phyloP scores from a whole-genome alignment of 1,140 invertebrate species.

The Phymorhynchus buccinoides region DNA sequence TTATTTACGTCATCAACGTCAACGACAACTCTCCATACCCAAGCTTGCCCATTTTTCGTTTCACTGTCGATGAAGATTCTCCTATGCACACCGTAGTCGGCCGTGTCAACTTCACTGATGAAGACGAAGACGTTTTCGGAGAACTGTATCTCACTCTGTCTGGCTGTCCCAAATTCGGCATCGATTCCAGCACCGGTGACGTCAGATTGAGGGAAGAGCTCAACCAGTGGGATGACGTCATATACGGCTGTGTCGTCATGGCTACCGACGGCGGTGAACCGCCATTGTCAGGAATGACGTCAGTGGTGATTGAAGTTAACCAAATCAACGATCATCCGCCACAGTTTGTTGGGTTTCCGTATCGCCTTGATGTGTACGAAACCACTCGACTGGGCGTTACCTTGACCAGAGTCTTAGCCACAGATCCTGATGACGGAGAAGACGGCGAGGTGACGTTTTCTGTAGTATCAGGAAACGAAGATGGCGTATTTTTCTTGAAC shows the following conservation, averaged over 20 bases:
- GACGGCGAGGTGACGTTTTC: background rate
- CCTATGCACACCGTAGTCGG: background rate
- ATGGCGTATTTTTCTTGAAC: background rate
- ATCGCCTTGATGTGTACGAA: background rate
- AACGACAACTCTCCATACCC: slow-evolving; percentile 14
- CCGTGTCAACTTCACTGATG: background rate
- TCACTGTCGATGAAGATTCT: background rate
- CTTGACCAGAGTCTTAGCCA: background rate
- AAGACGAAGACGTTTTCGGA: background rate
- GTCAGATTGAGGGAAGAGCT: background rate
- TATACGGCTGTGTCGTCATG: background rate
- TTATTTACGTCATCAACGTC: background rate
- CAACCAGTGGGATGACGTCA: background rate
- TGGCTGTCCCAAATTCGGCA: background rate
- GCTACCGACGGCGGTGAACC: background rate
- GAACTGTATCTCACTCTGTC: background rate
- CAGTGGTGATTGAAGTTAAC: background rate
- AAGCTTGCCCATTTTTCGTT: background rate
- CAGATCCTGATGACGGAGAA: background rate
- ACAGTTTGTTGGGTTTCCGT: background rate
- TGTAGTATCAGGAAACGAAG: background rate
- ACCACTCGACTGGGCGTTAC: background rate
- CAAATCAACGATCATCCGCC: slow-evolving; percentile 16
- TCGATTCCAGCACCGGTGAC: background rate
- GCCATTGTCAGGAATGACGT: background rate